phyloP scores from a whole-genome alignment of 2,888 invertebrate genomes.

The Caenorhabditis angaria region DNA sequence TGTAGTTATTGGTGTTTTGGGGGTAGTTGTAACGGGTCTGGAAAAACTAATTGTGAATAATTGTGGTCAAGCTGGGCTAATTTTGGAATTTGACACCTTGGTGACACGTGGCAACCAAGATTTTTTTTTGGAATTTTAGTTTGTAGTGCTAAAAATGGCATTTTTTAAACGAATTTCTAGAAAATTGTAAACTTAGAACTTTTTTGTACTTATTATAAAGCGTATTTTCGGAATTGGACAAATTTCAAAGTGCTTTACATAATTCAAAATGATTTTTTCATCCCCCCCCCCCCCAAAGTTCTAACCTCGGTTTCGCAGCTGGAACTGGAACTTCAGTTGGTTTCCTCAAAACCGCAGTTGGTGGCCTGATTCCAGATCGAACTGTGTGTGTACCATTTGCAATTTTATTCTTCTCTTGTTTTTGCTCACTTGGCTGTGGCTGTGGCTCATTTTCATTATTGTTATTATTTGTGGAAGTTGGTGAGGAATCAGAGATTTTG shows the following conservation, averaged over 20 bases:
- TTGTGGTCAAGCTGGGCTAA: too few species aligned
- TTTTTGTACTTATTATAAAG: too few species aligned
- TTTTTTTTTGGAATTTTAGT: background rate
- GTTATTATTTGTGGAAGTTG: constrained; percentile 5
- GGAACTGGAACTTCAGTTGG: constrained; percentile 14
- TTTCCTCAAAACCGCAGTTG: constrained; percentile 22
- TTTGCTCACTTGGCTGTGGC: constrained; percentile 10
- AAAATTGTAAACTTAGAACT: background rate
- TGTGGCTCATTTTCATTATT: constrained; percentile 33
- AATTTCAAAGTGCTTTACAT: background rate
- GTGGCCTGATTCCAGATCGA: constrained; percentile 30
- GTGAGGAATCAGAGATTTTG: constrained; percentile 10
- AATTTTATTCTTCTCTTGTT: background rate
- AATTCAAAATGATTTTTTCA: background rate
- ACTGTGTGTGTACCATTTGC: too few species aligned
- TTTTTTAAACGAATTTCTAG: background rate
- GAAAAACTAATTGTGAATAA: too few species aligned
- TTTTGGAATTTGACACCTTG: too few species aligned
- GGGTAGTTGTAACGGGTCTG: constrained; percentile 22
- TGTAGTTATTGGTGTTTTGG: background rate
- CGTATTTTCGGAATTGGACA: constrained; percentile 7
- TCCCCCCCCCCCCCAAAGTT: background rate
- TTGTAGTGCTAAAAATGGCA: background rate
- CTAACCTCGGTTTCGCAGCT: constrained; percentile 2
- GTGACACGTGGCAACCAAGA: too few species aligned